These are phyloP conservation scores for Diorhabda carinulata DNA, from an alignment of 1,140 invertebrate species.

Conservation along the genomic window DNA sequence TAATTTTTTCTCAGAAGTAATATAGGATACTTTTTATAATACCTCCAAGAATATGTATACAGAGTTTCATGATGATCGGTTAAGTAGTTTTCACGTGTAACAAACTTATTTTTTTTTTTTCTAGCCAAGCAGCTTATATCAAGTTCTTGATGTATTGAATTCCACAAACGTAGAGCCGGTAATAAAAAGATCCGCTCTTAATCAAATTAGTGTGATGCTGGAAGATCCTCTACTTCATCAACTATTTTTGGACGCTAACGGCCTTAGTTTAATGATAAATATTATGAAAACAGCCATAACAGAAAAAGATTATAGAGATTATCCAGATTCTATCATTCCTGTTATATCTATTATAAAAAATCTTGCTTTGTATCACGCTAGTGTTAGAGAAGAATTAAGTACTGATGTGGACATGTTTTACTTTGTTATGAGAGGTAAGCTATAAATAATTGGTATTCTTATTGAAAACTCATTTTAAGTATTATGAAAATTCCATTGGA, in stretches of 20 bases:
- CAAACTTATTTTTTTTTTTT: no score
- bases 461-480: neutral
- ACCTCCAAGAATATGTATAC: no score
- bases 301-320: constrained; percentile 58
- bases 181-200: constrained; percentile 55
- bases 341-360: constrained; percentile 59
- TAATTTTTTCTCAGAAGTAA: no score
- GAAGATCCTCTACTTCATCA: constrained; percentile 54
- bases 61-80: no score
- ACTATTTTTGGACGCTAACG: constrained; percentile 49
- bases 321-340: constrained; percentile 62
- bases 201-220: constrained; percentile 58
- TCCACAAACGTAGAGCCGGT: constrained; percentile 52
- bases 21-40: no score
- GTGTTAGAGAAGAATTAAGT: constrained; percentile 53
- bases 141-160: constrained; percentile 49
- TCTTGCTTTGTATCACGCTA: constrained; percentile 50
- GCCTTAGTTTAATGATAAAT: constrained; percentile 38
- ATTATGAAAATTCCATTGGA: neutral
- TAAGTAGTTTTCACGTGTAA: no score
- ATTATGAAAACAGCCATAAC: constrained; percentile 51
- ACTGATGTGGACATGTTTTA: constrained; percentile 52
- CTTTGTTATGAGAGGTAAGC: constrained; percentile 57
- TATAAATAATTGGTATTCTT: neutral
- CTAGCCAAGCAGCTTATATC: constrained; percentile 46